Evolutionary conservation across 2,888 invertebrate genomes (phyloP).

Genomic region (Pseudococcus viburni): DNA sequence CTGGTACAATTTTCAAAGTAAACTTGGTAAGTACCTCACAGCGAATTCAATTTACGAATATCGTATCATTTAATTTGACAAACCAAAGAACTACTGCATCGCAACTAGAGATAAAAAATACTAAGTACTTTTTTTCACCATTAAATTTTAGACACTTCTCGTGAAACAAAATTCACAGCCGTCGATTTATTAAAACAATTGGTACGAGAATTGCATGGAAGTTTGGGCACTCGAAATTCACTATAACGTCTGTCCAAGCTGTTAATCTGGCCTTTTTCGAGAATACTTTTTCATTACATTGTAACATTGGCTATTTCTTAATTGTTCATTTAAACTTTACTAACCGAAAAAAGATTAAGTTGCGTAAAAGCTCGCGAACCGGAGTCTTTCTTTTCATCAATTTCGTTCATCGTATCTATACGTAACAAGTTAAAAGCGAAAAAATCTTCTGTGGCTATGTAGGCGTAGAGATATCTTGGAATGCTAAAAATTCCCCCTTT

Average conservation of each 20-base stretch:
- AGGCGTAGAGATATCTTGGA: not conserved
- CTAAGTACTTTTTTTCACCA: no score
- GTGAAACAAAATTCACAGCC: not conserved
- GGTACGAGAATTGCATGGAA: not conserved
- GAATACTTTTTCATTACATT: slow-evolving; percentile 1
- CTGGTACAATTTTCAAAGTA: no score
- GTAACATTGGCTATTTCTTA: slow-evolving; percentile 28
- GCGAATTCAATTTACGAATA: no score
- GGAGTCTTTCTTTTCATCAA: slow-evolving; percentile 23
- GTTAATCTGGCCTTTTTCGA: not conserved
- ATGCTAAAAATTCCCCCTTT: not conserved
- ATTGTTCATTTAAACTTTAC: slow-evolving; percentile 31
- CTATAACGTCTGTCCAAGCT: slow-evolving; percentile 7
- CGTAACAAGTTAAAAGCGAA: slow-evolving; percentile 2
- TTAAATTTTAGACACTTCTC: no score
- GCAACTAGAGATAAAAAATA: no score
- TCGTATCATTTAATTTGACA: no score
- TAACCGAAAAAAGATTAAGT: not conserved
- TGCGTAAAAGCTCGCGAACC: slow-evolving; percentile 27
- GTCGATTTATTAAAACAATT: not conserved
- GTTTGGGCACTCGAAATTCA: not conserved
- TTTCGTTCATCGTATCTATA: not conserved
- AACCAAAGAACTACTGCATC: no score
- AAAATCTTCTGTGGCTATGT: not conserved
- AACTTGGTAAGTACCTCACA: no score